Conservation (phyloP, 2,888 invertebrate genomes). For the Oxytorus armatus region DNA sequence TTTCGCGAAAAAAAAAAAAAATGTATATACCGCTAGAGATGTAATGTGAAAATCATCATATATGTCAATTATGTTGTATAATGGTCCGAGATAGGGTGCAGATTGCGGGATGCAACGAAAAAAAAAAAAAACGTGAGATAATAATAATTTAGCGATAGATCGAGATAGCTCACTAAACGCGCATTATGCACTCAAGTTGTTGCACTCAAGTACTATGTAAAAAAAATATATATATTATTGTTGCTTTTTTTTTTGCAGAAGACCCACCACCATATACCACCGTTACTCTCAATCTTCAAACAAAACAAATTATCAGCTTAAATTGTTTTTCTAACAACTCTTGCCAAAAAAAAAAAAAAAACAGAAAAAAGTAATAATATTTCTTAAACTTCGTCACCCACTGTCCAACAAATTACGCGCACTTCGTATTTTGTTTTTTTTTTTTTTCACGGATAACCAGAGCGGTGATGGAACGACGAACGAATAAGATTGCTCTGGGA, state of each 20-base stretch:
- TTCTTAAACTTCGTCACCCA: background rate
- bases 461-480: slow-evolving; percentile 27
- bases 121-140: slow-evolving; percentile 55
- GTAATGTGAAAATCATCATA: slow-evolving; percentile 17
- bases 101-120: slow-evolving; percentile 65
- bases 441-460: slow-evolving; percentile 9
- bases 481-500: slow-evolving; percentile 42
- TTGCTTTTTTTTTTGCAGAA: slow-evolving; percentile 8
- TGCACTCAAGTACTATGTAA: slow-evolving; percentile 10
- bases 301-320: slow-evolving; percentile 65
- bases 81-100: slow-evolving; percentile 63
- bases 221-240: no score
- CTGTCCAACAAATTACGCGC: no score
- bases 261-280: slow-evolving; percentile 74
- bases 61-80: slow-evolving; percentile 1
- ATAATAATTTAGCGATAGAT: slow-evolving; percentile 67
- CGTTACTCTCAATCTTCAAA: slow-evolving; percentile 64
- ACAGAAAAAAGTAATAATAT: background rate
- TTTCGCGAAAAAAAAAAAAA: slow-evolving; percentile 1
- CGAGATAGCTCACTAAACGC: slow-evolving; percentile 69
- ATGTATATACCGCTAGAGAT: slow-evolving; percentile 1
- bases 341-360: no score
- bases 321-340: slow-evolving; percentile 84
- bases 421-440: background rate
- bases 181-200: slow-evolving; percentile 29